phyloP scores from a whole-genome alignment of 2,888 invertebrate genomes.

The Dilophus febrilis region DNA sequence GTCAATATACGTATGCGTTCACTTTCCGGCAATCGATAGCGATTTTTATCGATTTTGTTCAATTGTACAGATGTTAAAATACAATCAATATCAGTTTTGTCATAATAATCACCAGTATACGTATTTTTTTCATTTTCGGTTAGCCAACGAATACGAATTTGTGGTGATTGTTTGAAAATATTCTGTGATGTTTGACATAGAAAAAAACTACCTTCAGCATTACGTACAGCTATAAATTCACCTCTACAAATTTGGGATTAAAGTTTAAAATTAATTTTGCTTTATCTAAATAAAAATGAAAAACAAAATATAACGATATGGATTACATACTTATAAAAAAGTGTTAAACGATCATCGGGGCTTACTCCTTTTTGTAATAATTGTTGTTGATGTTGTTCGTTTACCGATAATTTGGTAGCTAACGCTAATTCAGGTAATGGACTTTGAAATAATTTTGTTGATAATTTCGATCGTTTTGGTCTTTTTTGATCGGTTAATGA shows the following conservation, averaged over 20 bases:
- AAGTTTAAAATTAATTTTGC: slow-evolving; percentile 10
- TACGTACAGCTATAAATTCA: slow-evolving; percentile 80
- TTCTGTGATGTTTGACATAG: slow-evolving; percentile 83
- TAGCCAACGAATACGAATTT: slow-evolving; percentile 80
- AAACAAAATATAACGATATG: background rate
- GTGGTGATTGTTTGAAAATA: slow-evolving; percentile 67
- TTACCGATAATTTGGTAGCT: slow-evolving; percentile 54
- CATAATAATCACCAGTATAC: slow-evolving; percentile 81
- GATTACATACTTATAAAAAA: slow-evolving; percentile 61
- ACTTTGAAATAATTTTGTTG: slow-evolving; percentile 58
- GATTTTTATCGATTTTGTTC: slow-evolving; percentile 52
- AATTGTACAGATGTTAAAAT: slow-evolving; percentile 72
- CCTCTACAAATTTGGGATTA: slow-evolving; percentile 49
- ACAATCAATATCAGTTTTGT: slow-evolving; percentile 78
- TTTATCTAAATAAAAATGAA: slow-evolving; percentile 1
- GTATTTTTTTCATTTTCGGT: slow-evolving; percentile 45
- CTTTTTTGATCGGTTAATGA: slow-evolving; percentile 1
- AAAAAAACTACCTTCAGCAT: slow-evolving; percentile 74
- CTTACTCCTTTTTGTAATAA: slow-evolving; percentile 36
- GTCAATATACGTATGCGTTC: slow-evolving; percentile 65
- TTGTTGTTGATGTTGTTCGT: slow-evolving; percentile 22
- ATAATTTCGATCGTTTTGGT: background rate
- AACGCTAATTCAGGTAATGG: slow-evolving; percentile 62
- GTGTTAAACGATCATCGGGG: slow-evolving; percentile 71
- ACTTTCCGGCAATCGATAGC: slow-evolving; percentile 48